Base-by-base conservation (phyloP, 2,113 vertebrate species). In the Sclerurus mexicanus region DNA sequence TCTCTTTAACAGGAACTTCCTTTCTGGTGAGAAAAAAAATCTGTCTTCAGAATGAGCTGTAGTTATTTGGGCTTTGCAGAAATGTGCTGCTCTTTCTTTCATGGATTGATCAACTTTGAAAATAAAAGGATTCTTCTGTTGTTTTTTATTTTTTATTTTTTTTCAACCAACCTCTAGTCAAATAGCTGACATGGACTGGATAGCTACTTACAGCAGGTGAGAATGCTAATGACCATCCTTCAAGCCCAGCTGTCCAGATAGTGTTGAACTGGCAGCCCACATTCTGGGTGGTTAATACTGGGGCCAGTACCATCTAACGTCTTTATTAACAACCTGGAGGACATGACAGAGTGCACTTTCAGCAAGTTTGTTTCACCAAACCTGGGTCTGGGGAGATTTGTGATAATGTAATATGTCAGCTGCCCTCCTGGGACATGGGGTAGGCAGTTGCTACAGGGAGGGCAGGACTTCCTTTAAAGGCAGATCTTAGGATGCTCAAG, bases 121-220 rank as follows among this genome's bases (percentile, higher is more conserved):
- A 96, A 95, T 94, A 96, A 97, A 97, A 93, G 28, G 80, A 89
- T 94, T 96, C 68, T 92, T 91, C 76, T 89, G 59, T 95, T 92
- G 82, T 0, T 2, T 58, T 74, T 96, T 75, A 89, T 42, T 42
- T 42, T 49, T 74, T 90, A 6, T 28, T 79, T 66, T 52, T 87
- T 75, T 79, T 24, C 2, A 64, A 90, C 74, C 87, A 79, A 31
- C 9, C 3, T 82, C 10, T 13, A n/a, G 35, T 56, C 30, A 72
- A 78, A 68, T 47, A 8, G 24, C 30, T 55, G 24, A 39, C 47
- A 13, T 44, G 52, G 52, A 78, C 25, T 59, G 47, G 14, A 18
- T 47, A 69, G n/a, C 53, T 52, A 15, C 53, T 39, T 63, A 40
- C 20, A 62, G 7, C 14, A 72, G 53, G 55, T 73, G 20, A 75